These are phyloP conservation scores for Pelusios castaneus DNA, from an alignment of 2,113 vertebrate species.

Conservation along the genomic window DNA sequence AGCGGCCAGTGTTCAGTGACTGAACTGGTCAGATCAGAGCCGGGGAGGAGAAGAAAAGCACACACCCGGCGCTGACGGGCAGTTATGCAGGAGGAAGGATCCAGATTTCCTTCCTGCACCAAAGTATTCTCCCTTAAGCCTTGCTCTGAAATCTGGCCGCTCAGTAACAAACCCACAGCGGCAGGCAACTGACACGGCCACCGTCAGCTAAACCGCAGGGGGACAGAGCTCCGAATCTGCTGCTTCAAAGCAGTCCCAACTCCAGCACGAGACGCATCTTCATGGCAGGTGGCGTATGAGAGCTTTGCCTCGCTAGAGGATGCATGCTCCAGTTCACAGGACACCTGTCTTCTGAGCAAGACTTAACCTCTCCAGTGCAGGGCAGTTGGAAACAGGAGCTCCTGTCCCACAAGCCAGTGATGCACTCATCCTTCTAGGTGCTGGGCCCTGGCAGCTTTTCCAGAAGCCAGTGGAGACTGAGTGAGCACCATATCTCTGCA, in stretches of 20 bases:
- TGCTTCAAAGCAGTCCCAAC: too few relatives aligned
- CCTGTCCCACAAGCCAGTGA: too few relatives aligned
- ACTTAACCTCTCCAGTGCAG: not conserved
- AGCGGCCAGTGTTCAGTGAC: not conserved
- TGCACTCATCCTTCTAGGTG: not conserved
- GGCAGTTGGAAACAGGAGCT: not conserved
- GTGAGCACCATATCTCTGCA: not conserved
- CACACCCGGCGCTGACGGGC: too few relatives aligned
- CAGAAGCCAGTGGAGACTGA: not conserved
- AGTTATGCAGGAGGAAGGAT: not conserved
- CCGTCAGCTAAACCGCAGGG: not conserved
- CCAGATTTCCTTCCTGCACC: not conserved
- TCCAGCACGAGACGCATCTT: not conserved
- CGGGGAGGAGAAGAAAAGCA: too few relatives aligned
- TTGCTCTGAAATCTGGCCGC: too few relatives aligned
- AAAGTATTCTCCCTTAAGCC: not conserved
- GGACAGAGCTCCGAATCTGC: too few relatives aligned
- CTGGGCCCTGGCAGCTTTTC: not conserved
- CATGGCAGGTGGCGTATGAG: too few relatives aligned
- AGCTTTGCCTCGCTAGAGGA: not conserved
- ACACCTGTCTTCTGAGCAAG: not conserved
- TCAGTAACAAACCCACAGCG: not conserved
- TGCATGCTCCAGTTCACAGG: not conserved
- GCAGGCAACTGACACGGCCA: rapidly evolving
- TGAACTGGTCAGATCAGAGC: not conserved